Conservation (phyloP, 1,140 invertebrate species). For the Centruroides vittatus region DNA sequence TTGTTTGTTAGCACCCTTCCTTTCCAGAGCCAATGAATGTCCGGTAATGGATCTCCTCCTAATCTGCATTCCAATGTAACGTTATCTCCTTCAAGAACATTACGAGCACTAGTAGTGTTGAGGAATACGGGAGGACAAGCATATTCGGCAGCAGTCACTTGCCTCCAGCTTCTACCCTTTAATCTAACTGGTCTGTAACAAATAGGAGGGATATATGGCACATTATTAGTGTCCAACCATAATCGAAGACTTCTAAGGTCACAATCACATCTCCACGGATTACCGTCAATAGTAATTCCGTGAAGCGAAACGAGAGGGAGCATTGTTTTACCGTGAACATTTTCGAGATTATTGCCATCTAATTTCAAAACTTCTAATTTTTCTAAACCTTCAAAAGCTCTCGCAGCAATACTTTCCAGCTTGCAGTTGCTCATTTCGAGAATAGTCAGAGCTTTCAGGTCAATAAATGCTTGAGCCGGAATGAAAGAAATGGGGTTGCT, state of each 20-base stretch:
- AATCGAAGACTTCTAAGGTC: conserved; percentile 60
- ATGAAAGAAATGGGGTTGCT: conserved; percentile 62
- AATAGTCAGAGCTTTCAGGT: conserved; percentile 54
- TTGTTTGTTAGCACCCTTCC: conserved; percentile 63
- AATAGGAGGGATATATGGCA: conserved; percentile 57
- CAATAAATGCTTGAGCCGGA: conserved; percentile 54
- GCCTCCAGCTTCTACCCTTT: conserved; percentile 25
- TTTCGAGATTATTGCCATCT: conserved; percentile 60
- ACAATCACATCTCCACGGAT: conserved; percentile 84
- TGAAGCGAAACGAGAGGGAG: conserved; percentile 52
- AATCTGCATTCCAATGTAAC: conserved; percentile 65
- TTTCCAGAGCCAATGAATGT: conserved; percentile 74
- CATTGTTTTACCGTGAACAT: conserved; percentile 51
- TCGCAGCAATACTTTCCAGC: conserved; percentile 55
- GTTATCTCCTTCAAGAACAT: conserved; percentile 63
- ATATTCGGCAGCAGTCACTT: conserved; percentile 64
- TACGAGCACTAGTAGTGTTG: conserved; percentile 51
- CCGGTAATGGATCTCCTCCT: conserved; percentile 60
- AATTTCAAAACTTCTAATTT: conserved; percentile 69
- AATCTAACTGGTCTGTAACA: conserved; percentile 46
- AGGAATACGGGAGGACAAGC: conserved; percentile 71
- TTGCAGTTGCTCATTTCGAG: conserved; percentile 67
- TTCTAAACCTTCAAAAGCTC: conserved; percentile 63
- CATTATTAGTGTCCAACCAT: conserved; percentile 67
- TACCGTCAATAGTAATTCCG: conserved; percentile 57